Base-by-base conservation (phyloP, 1,140 invertebrate genomes). In the Vollenhovia emeryi region DNA sequence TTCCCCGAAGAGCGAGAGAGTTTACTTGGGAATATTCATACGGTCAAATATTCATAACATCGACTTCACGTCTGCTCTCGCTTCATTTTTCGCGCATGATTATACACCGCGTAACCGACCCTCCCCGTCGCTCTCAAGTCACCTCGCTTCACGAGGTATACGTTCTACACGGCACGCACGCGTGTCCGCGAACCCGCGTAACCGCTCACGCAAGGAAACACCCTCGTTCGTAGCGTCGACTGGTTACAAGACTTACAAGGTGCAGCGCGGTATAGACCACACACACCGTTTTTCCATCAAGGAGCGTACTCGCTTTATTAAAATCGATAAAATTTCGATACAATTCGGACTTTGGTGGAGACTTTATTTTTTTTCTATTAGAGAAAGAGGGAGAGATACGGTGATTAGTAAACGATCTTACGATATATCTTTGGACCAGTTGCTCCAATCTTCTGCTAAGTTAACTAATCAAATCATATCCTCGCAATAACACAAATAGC, bases 31-130 rank as follows among this genome's bases (percentile, higher is more conserved):
- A 40, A 40, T 73, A 82, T 55, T 82, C 57, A 45, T n/a, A n/a
- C n/a, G n/a, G 27, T 82, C 52, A 73, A 45, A 73, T 73, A 73
- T 82, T 82, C 50, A 33, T 82, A n/a, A 33, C 27, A 62, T 11
- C 43, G 13, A 33, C n/a, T 48, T 2, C 48, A 74, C 30, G 71
- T 40, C 18, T 48, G 52, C 79, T 45, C 59, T 15, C 36, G 30
- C 30, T 80, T 68, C 30, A 55, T 69, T 68, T 33, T 24, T 68
- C 60, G 59, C 48, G 83, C 9, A 18, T 30, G 71, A 75, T 76
- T 76, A 43, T 40, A 43, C 43, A n/a, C 11, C 57, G 27, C 36
- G 52, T 75, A 43, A 33, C 3, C 36, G 15, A 83, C n/a, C 55
- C 15, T 45, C 33, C 33, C 15, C 52, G 27, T 75, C 69, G 27